Evolutionary conservation across 2,113 vertebrate species (phyloP).

Genomic region (Caracal caracal): DNA sequence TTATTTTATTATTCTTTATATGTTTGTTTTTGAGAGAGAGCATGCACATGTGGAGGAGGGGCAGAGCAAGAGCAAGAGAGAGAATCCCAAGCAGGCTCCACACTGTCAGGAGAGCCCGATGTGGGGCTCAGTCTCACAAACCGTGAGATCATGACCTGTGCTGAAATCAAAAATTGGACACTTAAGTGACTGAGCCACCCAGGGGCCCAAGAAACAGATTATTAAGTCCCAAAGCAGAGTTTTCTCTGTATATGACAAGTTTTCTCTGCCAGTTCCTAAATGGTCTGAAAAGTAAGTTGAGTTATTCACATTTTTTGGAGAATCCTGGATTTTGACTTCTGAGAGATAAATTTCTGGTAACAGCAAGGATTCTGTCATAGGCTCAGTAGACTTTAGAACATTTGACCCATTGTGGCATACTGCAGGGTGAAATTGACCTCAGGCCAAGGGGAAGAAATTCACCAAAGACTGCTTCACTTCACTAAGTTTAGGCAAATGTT

Average conservation of each 20-base stretch:
- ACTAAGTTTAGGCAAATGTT: background rate
- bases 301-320: background rate
- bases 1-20: background rate
- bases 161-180: no score
- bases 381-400: background rate
- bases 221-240: background rate
- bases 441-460: background rate
- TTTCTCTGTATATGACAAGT: background rate
- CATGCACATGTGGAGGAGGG: no score
- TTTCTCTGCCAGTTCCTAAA: background rate
- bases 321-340: conserved; percentile 40
- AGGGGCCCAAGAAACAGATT: background rate
- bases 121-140: no score
- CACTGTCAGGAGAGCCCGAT: no score
- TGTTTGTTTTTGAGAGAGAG: no score
- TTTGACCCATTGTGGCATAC: background rate
- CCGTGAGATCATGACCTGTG: no score
- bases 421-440: background rate
- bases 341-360: conserved; percentile 1
- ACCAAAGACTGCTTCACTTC: background rate
- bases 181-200: no score
- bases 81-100: no score
- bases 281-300: conserved; percentile 39
- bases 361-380: background rate
- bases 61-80: no score